Conservation (phyloP, 2,797 vertebrate genomes). For the Petrocephalus schoutedeni region DNA sequence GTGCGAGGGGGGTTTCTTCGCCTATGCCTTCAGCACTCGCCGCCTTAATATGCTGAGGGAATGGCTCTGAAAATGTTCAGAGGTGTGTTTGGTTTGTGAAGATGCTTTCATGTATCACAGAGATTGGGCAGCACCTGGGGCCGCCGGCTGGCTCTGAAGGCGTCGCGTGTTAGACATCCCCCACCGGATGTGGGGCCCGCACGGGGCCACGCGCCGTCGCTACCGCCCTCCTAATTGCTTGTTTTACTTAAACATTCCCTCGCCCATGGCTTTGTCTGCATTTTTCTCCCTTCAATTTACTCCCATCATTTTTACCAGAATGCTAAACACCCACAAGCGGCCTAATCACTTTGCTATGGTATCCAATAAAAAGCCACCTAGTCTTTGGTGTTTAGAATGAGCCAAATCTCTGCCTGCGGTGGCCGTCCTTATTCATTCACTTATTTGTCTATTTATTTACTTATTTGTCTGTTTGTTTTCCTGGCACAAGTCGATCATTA, state of each 20-base stretch:
- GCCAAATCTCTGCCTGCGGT: slow-evolving; percentile 19
- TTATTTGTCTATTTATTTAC: not conserved
- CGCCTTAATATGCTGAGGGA: slow-evolving; percentile 66
- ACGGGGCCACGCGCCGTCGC: slow-evolving; percentile 5
- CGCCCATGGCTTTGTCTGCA: slow-evolving; percentile 15
- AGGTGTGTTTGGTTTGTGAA: slow-evolving; percentile 72
- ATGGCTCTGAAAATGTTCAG: slow-evolving; percentile 73
- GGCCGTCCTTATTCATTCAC: not conserved
- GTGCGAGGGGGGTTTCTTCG: slow-evolving; percentile 33
- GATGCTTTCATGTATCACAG: slow-evolving; percentile 74
- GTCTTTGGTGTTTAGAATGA: slow-evolving; percentile 23
- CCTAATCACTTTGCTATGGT: slow-evolving; percentile 22
- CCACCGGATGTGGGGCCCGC: slow-evolving; percentile 23
- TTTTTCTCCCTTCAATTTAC: slow-evolving; percentile 27
- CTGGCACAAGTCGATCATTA: slow-evolving; percentile 16
- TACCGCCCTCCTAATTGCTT: slow-evolving; percentile 33
- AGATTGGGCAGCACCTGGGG: slow-evolving; percentile 56
- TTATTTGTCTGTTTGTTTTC: not conserved
- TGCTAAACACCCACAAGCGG: slow-evolving; percentile 9
- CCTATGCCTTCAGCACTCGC: slow-evolving; percentile 59
- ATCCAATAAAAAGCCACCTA: slow-evolving; percentile 32
- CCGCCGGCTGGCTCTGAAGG: slow-evolving; percentile 47
- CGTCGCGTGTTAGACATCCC: slow-evolving; percentile 50
- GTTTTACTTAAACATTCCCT: slow-evolving; percentile 28
- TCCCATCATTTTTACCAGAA: slow-evolving; percentile 23